Percentiles rank a stretch among this genome's conserved stretches.
These are phyloP conservation scores for Nemopilema nomurai DNA, from an alignment of 30 jellyfish, hydroid and myxozoan species.

Conservation along the genomic window DNA sequence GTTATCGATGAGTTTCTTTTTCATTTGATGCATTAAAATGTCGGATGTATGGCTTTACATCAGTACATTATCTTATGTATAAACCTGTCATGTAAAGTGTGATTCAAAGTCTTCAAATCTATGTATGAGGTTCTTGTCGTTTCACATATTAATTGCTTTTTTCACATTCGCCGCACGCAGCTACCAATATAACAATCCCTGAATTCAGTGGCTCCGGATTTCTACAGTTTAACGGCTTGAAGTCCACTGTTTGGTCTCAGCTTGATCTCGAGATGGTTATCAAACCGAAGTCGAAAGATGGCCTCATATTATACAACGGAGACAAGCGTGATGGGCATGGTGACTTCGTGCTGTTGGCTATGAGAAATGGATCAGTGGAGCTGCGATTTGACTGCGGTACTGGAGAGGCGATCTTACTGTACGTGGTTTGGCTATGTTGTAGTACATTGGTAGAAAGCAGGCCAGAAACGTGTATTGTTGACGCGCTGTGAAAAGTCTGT, in stretches of 20 bases:
- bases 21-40: too few relatives aligned
- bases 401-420: conserved; percentile 74
- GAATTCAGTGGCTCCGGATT: conserved; percentile 50
- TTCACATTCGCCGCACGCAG: neutral
- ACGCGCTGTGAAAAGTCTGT: too few relatives aligned
- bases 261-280: conserved; percentile 61
- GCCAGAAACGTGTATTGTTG: too few relatives aligned
- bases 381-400: conserved; percentile 76
- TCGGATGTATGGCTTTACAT: too few relatives aligned
- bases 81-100: too few relatives aligned
- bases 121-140: too few relatives aligned
- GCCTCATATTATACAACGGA: conserved; percentile 73
- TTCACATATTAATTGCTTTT: too few relatives aligned
- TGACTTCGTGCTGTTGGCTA: conserved; percentile 38
- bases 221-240: conserved; percentile 55
- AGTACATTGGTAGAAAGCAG: too few relatives aligned
- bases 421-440: neutral
- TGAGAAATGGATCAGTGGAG: conserved; percentile 59
- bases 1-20: too few relatives aligned
- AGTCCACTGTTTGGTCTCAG: conserved; percentile 47
- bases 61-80: too few relatives aligned
- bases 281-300: conserved; percentile 32
- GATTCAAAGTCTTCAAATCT: neutral
- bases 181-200: conserved; percentile 30
- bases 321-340: conserved; percentile 58